phyloP scores from a whole-genome alignment of 2,113 vertebrate species.

The Climacteris rufus region DNA sequence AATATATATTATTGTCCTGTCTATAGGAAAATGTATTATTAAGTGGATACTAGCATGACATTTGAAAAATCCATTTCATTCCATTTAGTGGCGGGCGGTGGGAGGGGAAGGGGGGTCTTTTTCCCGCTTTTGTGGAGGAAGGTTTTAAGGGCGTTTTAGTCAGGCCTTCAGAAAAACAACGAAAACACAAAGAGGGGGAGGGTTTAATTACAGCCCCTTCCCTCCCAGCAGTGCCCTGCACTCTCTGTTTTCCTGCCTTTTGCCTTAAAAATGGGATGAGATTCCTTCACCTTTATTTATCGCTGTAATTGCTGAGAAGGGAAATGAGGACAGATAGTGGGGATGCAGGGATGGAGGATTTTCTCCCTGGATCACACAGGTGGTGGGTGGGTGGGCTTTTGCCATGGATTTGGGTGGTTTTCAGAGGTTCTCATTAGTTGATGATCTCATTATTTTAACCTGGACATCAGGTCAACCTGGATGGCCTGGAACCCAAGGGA shows the following conservation, averaged over 20 bases:
- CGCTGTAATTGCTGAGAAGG: not conserved
- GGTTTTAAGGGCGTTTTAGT: slow-evolving; percentile 63
- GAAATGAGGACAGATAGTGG: fast-evolving
- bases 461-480: not conserved
- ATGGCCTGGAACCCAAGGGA: not conserved
- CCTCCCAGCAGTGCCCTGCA: slow-evolving; percentile 10
- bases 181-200: not conserved
- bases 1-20: slow-evolving; percentile 84
- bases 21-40: slow-evolving; percentile 83
- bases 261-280: slow-evolving; percentile 5
- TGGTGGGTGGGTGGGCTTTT: not conserved
- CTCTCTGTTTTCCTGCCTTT: not conserved
- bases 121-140: slow-evolving; percentile 12
- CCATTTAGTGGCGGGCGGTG: slow-evolving; percentile 57
- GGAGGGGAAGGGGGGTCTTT: not conserved
- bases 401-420: not conserved
- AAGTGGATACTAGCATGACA: slow-evolving; percentile 78
- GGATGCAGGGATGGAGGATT: not conserved
- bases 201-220: slow-evolving; percentile 67
- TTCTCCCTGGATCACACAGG: fast-evolving
- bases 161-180: slow-evolving; percentile 60
- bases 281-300: slow-evolving; percentile 47
- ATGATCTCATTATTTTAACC: not conserved
- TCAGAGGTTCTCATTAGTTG: not conserved
- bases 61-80: slow-evolving; percentile 81